Evolutionary conservation across 2,888 invertebrate genomes (phyloP), one percentile per base, ranked within the genome.

Genomic region (Andrena trimmerana): DNA sequence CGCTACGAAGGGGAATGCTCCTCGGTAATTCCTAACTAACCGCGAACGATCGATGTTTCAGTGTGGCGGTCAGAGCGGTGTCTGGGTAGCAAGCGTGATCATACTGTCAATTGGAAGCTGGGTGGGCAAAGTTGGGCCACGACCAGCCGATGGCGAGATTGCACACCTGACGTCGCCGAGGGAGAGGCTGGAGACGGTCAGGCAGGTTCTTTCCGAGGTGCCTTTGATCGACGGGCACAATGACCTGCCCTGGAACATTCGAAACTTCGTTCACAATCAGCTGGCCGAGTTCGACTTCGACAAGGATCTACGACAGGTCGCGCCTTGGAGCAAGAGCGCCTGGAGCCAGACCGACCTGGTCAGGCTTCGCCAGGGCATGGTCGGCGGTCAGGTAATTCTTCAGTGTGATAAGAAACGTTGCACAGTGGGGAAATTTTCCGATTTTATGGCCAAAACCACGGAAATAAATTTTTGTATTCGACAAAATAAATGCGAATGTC

Each of bases 201-300:
- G 95, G 88, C 95, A 96, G 91, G 96, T 96, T 75, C 94, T 96
- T 63, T 95, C 95, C 65, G 96, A 96, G 90, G 96, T 96, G n/a
- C 96, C 96, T 2, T 95, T 96, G 16, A 96, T 96, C 88, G 96
- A 96, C 85, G 96, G 96, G 68, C 95, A 96, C 94, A 96, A 98
- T 94, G 98, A 98, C 93, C 95, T 98, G 91, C 97, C 98, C 48
- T 98, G 98, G 98, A 98, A 98, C 94, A 96, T 98, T 84, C 95
- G 98, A 83, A 97, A 97, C 94, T 98, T 98, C 94, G 96, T 97
- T 71, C 97, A 97, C 94, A 98, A 98, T 94, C 96, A 96, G 91
- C 95, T 96, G 92, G 95, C 95, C 78, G 95, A 96, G 57, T 96
- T 96, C 92, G 96, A 96, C 74, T 94, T 96, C 90, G 95, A 96